Percentiles rank a stretch among this genome's conserved stretches.
These are phyloP conservation scores for Belgica antarctica DNA, from an alignment of 2,888 invertebrate genomes.

Conservation along the genomic window DNA sequence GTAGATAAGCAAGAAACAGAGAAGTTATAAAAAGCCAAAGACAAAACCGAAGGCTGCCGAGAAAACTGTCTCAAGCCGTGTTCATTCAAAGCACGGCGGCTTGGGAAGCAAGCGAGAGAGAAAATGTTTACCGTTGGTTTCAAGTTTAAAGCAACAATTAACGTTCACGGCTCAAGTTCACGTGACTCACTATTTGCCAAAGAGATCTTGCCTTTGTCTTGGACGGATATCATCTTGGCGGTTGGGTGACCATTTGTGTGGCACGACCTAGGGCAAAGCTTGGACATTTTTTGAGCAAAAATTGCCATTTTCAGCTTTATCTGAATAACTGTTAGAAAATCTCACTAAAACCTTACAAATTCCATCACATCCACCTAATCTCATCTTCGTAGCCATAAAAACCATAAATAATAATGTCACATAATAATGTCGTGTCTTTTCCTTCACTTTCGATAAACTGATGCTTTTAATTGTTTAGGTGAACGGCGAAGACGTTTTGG, in stretches of 20 bases:
- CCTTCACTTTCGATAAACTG: not conserved
- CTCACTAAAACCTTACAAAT: too few relatives aligned
- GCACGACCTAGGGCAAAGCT: too few relatives aligned
- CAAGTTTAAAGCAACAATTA: not conserved
- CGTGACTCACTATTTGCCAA: not conserved
- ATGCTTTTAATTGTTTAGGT: conserved; percentile 57
- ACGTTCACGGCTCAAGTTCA: conserved; percentile 10
- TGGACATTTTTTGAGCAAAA: too few relatives aligned
- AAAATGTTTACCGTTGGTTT: not conserved
- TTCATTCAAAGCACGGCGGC: not conserved
- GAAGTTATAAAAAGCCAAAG: not conserved
- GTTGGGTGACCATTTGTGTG: too few relatives aligned
- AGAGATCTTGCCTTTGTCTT: too few relatives aligned
- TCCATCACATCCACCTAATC: too few relatives aligned
- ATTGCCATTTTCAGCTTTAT: too few relatives aligned
- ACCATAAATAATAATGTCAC: not conserved
- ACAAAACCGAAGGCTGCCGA: not conserved
- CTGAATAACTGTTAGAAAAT: too few relatives aligned
- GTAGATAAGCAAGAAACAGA: conserved; percentile 57
- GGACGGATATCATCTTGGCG: too few relatives aligned
- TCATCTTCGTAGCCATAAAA: too few relatives aligned
- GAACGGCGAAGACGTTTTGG: conserved; percentile 58
- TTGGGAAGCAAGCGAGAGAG: not conserved
- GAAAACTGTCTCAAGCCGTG: not conserved
- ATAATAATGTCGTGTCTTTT: not conserved